These are phyloP conservation scores for Cheirogaleus medius DNA, from an alignment of 2,113 vertebrate genomes.

Conservation along the genomic window DNA sequence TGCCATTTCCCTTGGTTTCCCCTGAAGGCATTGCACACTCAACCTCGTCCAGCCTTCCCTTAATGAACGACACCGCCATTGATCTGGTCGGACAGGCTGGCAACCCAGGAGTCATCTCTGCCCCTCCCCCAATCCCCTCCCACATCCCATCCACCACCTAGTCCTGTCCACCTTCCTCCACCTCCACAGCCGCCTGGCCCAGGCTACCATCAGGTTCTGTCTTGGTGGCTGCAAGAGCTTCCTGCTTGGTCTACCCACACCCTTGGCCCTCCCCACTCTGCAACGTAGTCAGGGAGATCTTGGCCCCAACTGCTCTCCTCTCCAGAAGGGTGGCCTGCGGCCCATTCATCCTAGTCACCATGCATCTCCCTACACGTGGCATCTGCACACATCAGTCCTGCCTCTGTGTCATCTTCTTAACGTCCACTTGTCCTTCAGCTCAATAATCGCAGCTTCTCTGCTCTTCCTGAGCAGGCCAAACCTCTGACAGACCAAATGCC, in stretches of 20 bases:
- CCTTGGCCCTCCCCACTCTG: background rate
- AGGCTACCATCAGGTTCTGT: background rate
- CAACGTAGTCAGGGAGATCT: too few relatives aligned
- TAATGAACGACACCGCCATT: background rate
- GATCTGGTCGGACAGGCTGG: background rate
- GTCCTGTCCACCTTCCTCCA: background rate
- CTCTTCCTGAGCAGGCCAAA: background rate
- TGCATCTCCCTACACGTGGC: too few relatives aligned
- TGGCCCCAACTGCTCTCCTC: fast-evolving
- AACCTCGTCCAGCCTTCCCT: background rate
- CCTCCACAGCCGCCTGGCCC: too few relatives aligned
- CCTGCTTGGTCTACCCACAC: background rate
- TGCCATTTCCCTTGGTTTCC: background rate
- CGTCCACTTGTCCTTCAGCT: background rate
- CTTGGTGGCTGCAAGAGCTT: background rate
- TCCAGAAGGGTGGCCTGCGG: background rate
- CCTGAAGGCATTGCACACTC: background rate
- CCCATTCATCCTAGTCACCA: background rate
- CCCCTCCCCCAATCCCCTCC: background rate
- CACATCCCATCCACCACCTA: background rate
- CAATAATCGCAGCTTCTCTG: background rate
- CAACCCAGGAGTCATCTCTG: background rate
- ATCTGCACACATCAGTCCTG: fast-evolving
- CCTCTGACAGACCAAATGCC: too few relatives aligned
- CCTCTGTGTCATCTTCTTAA: background rate